These are phyloP conservation scores for Cacatua alba DNA, from an alignment of 2,113 vertebrate species.

Conservation along the genomic window DNA sequence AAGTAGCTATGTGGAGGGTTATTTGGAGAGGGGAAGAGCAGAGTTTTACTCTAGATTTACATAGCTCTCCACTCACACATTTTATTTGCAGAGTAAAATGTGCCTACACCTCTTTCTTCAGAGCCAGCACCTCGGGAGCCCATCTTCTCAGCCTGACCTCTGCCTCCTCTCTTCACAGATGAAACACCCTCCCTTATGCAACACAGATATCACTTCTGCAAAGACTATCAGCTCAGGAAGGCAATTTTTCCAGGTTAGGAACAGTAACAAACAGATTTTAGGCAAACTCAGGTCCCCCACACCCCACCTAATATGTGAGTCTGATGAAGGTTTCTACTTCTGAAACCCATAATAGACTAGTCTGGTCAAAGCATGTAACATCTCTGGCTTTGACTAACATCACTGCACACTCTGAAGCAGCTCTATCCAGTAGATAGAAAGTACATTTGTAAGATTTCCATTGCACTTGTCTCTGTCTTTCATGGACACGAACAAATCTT, in stretches of 20 bases:
- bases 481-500: background rate
- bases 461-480: constrained; percentile 3
- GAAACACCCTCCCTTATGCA: background rate
- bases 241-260: background rate
- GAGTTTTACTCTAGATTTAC: constrained; percentile 34
- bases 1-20: background rate
- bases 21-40: background rate
- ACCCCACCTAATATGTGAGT: background rate
- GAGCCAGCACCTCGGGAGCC: background rate
- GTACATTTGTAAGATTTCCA: constrained; percentile 29
- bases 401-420: background rate
- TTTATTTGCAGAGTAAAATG: background rate
- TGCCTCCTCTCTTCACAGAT: background rate
- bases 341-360: constrained; percentile 39
- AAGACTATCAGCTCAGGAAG: constrained; percentile 41
- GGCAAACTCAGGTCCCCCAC: constrained; percentile 4
- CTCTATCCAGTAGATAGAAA: background rate
- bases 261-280: constrained; percentile 31
- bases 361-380: constrained; percentile 46
- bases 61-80: background rate
- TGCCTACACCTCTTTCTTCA: background rate
- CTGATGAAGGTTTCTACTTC: constrained; percentile 47
- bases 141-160: background rate
- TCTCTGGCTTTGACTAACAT: constrained; percentile 23
- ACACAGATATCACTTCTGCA: background rate